Base-by-base conservation (phyloP, 2,888 invertebrate genomes). In the Congeria kusceri region DNA sequence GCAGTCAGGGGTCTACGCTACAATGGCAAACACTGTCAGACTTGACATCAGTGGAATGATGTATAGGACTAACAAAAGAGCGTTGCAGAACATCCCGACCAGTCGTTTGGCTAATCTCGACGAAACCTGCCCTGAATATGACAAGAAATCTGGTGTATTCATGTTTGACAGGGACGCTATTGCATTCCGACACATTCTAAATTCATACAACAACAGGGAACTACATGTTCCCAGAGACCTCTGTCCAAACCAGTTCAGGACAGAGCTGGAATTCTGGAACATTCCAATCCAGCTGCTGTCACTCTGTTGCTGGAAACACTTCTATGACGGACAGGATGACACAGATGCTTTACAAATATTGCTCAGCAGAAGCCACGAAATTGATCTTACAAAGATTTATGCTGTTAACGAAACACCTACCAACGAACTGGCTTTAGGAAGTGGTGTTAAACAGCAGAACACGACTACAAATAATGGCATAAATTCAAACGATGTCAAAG, bases 81-180 rank as follows among this genome's bases (percentile, higher is more conserved):
- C 25, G 1, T 25, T 53, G 20, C 53, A 53, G 53, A 20, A 25
- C 20, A 53, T 53, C 53, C 53, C 53, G 11, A 23, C 23, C 53
- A 53, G 53, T 53, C 23, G 20, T 53, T 25, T 53, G 25, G 53
- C 53, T 15, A 53, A 53, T 1, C 7, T 53, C 9, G n/a, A 53
- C 25, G 25, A 20, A 5, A 15, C 20, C 2, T 25, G 25, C 25
- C 9, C 9, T 9, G 25, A 25, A 20, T 53, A 53, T 18, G 25
- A 53, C 53, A 53, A 18, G 4, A 25, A 20, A 20, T 23, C 5
- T 15, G 53, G 25, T 25, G 5, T 20, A n/a, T 53, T n/a, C 18
- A 23, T 23, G 1, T 85, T 83, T 65, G 80, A 85, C 65, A 70
- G 78, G 47, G 83, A 83, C 28, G 76, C 85, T 2, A 47, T 53